Evolutionary conservation across 2,888 invertebrate species (phyloP), one percentile per base, ranked within the genome.

Genomic region (Bruchidius siliquastri): DNA sequence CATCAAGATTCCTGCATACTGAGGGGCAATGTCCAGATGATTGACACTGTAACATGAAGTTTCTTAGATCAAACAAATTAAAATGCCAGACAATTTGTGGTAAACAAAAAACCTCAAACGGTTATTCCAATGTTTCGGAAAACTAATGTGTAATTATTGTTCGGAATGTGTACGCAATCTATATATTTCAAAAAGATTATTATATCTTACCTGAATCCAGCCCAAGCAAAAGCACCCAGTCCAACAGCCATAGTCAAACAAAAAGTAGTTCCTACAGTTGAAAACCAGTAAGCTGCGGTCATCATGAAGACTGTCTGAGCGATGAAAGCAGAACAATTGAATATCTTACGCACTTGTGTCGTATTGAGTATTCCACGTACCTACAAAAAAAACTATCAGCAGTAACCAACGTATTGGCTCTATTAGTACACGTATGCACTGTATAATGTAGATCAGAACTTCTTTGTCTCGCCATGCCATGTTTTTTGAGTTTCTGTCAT

Each of bases 201-300:
- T n/a, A n/a, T n/a, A 26, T 18, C 20, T 87, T 87, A 94, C 94
- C 94, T 92, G 84, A 95, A 96, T 68, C 96, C 97, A 6, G 96
- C 93, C 96, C 96, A 97, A 0, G 96, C 95, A 85, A 97, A 96
- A 0, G 96, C 95, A 0, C 97, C 97, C 0, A 96, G 88, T 0
- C 97, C 97, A 0, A 97, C 96, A 0, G 96, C 96, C 71, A 96
- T 89, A 0, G 96, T 94, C 49, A 97, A 90, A 84, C 92, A 96
- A n/a, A 92, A 88, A n/a, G 96, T 89, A 68, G 94, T 92, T 67
- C 91, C 90, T 21, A 77, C 77, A 0, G 89, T 88, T 20, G 93
- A 90, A 0, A 92, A 89, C 2, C 94, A 88, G 82, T 93, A 95
- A 0, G 95, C 94, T 18, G 96, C 94, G 0, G 91, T 88, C 75